Evolutionary conservation across 2,888 invertebrate species (phyloP).

Genomic region (Elysia crispata): DNA sequence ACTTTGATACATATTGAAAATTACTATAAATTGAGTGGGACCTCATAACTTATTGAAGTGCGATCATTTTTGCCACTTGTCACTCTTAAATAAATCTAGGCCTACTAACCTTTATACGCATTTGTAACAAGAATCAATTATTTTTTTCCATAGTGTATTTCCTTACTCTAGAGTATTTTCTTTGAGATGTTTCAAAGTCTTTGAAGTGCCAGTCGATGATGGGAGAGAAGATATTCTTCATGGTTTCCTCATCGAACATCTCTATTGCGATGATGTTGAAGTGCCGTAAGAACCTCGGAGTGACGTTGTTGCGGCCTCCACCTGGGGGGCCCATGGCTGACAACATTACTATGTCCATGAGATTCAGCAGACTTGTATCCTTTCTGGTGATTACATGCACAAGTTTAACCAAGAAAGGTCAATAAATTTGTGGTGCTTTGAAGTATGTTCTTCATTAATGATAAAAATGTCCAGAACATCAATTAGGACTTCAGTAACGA

Average conservation of each 20-base stretch:
- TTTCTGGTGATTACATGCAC: conserved; percentile 61
- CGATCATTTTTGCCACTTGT: too few species aligned
- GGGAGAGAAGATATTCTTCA: conserved; percentile 76
- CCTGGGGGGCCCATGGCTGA: conserved; percentile 77
- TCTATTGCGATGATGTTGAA: conserved; percentile 76
- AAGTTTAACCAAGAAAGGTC: too few species aligned
- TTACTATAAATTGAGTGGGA: too few species aligned
- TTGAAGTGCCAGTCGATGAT: conserved; percentile 77
- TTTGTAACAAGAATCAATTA: neutral
- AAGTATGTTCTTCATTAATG: too few species aligned
- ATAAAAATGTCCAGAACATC: too few species aligned
- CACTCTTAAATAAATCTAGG: too few species aligned
- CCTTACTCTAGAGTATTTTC: conserved; percentile 73
- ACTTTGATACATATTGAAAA: too few species aligned
- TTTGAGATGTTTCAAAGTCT: conserved; percentile 70
- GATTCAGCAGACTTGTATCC: conserved; percentile 72
- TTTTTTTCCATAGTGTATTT: neutral
- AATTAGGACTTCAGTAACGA: too few species aligned
- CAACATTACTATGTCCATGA: conserved; percentile 74
- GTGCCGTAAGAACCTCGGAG: conserved; percentile 75
- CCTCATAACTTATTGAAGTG: too few species aligned
- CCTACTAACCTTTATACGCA: too few species aligned
- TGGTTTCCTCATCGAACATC: conserved; percentile 75
- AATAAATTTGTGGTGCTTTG: too few species aligned
- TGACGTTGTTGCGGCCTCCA: conserved; percentile 75